These are phyloP conservation scores for Lathronympha strigana DNA, from an alignment of 2,888 invertebrate genomes.

Conservation along the genomic window DNA sequence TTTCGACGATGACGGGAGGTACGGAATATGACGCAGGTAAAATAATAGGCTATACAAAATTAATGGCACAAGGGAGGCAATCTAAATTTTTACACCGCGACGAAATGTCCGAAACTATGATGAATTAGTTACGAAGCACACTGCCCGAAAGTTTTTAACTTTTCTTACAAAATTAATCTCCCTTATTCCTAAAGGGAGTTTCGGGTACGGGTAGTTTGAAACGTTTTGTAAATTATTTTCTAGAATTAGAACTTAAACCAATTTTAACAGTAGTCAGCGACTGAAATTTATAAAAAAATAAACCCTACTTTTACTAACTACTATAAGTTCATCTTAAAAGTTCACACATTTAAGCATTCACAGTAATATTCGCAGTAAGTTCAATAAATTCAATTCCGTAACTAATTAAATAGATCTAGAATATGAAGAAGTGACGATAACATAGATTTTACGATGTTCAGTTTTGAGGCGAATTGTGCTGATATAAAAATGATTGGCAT, in stretches of 20 bases:
- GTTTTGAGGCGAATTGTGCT: slow-evolving; percentile 65
- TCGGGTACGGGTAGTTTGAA: slow-evolving; percentile 68
- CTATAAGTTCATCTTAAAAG: slow-evolving; percentile 71
- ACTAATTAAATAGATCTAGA: slow-evolving; percentile 69
- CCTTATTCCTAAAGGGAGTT: slow-evolving; percentile 59
- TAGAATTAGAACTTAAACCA: slow-evolving; percentile 74
- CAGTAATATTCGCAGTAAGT: slow-evolving; percentile 60
- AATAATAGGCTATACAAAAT: slow-evolving; percentile 70
- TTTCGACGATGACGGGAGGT: slow-evolving; percentile 62
- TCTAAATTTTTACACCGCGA: slow-evolving; percentile 59
- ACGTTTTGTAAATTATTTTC: slow-evolving; percentile 77
- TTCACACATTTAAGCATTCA: slow-evolving; percentile 64
- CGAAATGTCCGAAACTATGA: slow-evolving; percentile 53
- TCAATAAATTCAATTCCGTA: slow-evolving; percentile 62
- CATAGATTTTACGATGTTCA: slow-evolving; percentile 68
- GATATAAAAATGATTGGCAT: slow-evolving; percentile 69
- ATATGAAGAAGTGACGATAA: slow-evolving; percentile 65
- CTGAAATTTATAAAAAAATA: slow-evolving; percentile 80
- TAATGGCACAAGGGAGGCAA: slow-evolving; percentile 82
- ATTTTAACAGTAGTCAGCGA: slow-evolving; percentile 80
- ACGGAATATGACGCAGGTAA: slow-evolving; percentile 65
- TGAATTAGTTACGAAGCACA: slow-evolving; percentile 65
- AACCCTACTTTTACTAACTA: slow-evolving; percentile 74
- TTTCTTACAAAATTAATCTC: slow-evolving; percentile 54
- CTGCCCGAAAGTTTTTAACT: slow-evolving; percentile 64